Conservation (phyloP, 1,140 invertebrate species). For the Belonocnema kinseyi region DNA sequence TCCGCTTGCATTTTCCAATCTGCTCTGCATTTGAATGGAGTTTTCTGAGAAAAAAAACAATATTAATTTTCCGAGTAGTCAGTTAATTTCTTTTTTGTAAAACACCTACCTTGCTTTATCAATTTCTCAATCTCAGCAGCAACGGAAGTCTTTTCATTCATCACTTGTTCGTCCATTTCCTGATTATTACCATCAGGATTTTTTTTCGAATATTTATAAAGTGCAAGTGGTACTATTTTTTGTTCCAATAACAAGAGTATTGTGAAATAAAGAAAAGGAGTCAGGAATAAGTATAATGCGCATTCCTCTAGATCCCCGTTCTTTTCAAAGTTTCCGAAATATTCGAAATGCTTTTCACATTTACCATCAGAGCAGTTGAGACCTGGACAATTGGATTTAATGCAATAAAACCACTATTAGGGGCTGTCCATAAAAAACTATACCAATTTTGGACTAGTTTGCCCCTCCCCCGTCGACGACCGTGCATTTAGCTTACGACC, state of each 20-base stretch:
- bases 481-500: no score
- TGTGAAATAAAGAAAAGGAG: conserved; percentile 64
- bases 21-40: conserved; percentile 32
- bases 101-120: conserved; percentile 52
- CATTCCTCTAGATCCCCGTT: conserved; percentile 61
- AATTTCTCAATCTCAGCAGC: conserved; percentile 61
- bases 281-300: conserved; percentile 57
- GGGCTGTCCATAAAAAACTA: no score
- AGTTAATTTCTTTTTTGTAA: neutral
- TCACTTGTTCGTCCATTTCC: conserved; percentile 67
- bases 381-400: conserved; percentile 46
- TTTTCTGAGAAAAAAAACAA: conserved; percentile 36
- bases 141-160: conserved; percentile 64
- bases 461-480: no score
- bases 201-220: conserved; percentile 49
- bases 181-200: conserved; percentile 49
- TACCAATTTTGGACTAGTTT: no score
- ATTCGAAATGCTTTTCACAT: conserved; percentile 61
- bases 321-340: conserved; percentile 57
- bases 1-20: conserved; percentile 35
- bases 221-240: conserved; percentile 55
- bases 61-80: no score
- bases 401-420: conserved; percentile 37
- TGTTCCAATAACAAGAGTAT: conserved; percentile 65
- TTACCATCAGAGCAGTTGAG: conserved; percentile 60